Percentiles rank a stretch among this genome's conserved stretches.
Evolutionary conservation across 1,140 invertebrate species (phyloP).

Genomic region (Panagrolaimus sp.): DNA sequence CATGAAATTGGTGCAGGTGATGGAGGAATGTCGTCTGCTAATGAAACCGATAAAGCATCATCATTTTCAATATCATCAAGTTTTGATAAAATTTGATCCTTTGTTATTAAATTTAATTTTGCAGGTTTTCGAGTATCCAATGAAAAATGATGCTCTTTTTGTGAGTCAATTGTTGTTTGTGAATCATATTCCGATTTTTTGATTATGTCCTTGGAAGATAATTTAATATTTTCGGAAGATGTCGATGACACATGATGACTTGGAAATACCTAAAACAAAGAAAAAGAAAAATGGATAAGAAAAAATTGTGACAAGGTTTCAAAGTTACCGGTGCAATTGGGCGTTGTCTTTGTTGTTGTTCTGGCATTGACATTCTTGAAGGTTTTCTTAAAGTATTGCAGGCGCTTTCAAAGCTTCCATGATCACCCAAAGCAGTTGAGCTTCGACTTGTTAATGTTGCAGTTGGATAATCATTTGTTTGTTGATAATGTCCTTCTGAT

Average conservation of each 20-base stretch:
- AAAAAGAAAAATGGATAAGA: constrained; percentile 6
- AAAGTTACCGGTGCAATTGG: neutral
- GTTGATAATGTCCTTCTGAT: neutral
- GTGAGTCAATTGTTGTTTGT: no score
- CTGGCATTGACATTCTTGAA: constrained; percentile 14
- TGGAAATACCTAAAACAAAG: constrained; percentile 16
- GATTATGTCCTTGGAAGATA: no score
- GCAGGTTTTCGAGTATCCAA: neutral
- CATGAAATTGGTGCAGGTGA: constrained; percentile 6
- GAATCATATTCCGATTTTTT: no score
- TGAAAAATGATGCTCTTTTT: no score
- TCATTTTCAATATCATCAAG: constrained; percentile 10
- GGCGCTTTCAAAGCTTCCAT: neutral
- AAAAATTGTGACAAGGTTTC: neutral
- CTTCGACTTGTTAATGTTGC: constrained; percentile 2
- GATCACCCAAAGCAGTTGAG: neutral
- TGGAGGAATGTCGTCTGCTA: constrained; percentile 7
- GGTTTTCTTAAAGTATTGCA: neutral
- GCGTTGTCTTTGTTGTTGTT: neutral
- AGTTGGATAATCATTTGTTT: neutral
- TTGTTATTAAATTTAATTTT: constrained; percentile 7
- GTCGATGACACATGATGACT: neutral
- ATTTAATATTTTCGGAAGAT: no score
- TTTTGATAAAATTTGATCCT: constrained; percentile 3
- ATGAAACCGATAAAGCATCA: neutral